Evolutionary conservation across 2,888 invertebrate species (phyloP).

Genomic region (Hoplodrina ambigua): DNA sequence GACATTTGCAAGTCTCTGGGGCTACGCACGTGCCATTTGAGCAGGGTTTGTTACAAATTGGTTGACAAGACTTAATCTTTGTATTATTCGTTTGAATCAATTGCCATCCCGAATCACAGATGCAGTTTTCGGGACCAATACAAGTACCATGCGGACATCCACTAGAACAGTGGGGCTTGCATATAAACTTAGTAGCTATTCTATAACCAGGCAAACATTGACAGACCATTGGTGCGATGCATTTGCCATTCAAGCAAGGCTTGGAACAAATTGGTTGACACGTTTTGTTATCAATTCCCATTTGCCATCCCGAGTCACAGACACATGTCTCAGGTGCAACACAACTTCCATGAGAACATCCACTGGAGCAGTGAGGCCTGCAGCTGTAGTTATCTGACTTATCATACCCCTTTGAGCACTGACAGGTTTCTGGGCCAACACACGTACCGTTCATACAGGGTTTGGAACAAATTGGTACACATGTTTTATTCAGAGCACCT

Average conservation of each 20-base stretch:
- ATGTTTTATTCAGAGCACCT: not conserved
- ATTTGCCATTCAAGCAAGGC: slow-evolving; percentile 27
- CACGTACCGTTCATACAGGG: slow-evolving; percentile 34
- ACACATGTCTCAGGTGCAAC: slow-evolving; percentile 30
- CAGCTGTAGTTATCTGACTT: slow-evolving; percentile 17
- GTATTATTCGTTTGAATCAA: not conserved
- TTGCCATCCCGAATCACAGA: slow-evolving; percentile 30
- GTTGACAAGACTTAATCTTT: slow-evolving; percentile 1
- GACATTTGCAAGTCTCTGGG: slow-evolving; percentile 33
- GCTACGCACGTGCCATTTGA: slow-evolving; percentile 19
- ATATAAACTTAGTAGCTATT: slow-evolving; percentile 6
- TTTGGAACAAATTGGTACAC: slow-evolving; percentile 20
- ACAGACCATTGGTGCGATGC: slow-evolving; percentile 43
- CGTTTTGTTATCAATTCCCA: not conserved
- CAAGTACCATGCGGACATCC: slow-evolving; percentile 32
- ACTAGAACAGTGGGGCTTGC: slow-evolving; percentile 29
- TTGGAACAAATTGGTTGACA: slow-evolving; percentile 28
- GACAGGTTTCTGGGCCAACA: slow-evolving; percentile 42
- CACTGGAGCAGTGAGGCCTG: slow-evolving; percentile 24
- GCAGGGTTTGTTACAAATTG: slow-evolving; percentile 25
- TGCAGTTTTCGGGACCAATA: slow-evolving; percentile 24
- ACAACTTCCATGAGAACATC: slow-evolving; percentile 31
- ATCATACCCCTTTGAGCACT: slow-evolving; percentile 25
- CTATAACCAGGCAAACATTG: slow-evolving; percentile 25
- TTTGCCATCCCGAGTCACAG: slow-evolving; percentile 31